These are phyloP conservation scores for Lagorchestes hirsutus DNA, from an alignment of 2,797 vertebrate species.

Conservation along the genomic window DNA sequence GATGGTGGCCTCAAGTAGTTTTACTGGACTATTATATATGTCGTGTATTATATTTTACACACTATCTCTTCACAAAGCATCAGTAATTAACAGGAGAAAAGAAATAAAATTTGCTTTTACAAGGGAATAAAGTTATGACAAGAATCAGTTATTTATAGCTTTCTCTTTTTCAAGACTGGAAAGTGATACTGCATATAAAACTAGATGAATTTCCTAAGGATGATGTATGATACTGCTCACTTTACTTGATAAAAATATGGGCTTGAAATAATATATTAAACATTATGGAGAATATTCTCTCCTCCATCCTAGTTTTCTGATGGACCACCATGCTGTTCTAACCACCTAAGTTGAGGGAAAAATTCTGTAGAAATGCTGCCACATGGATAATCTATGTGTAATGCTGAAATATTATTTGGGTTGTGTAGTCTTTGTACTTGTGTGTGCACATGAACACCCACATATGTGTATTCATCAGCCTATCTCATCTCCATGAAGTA, in stretches of 20 bases:
- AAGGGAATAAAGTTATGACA: constrained; percentile 16
- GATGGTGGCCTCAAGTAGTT: neutral
- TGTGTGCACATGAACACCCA: neutral
- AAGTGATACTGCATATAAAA: neutral
- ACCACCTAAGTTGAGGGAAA: neutral
- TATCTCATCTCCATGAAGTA: neutral
- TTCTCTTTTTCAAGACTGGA: constrained; percentile 11
- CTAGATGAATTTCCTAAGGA: constrained; percentile 12
- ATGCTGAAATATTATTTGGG: neutral
- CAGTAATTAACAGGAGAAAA: neutral
- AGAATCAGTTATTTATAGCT: constrained; percentile 9
- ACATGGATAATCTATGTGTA: neutral
- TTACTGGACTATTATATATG: neutral
- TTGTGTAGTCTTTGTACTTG: neutral
- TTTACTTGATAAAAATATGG: neutral
- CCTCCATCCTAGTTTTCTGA: neutral
- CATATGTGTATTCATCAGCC: neutral
- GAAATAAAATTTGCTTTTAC: neutral
- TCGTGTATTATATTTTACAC: constrained; percentile 24
- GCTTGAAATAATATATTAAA: neutral
- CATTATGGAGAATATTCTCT: neutral
- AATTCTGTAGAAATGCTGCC: neutral
- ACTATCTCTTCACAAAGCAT: neutral
- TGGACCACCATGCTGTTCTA: too few relatives aligned
- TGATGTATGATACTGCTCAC: neutral